Evolutionary conservation across 2,797 vertebrate species (phyloP).

Genomic region (Paratrypauchen microcephalus): DNA sequence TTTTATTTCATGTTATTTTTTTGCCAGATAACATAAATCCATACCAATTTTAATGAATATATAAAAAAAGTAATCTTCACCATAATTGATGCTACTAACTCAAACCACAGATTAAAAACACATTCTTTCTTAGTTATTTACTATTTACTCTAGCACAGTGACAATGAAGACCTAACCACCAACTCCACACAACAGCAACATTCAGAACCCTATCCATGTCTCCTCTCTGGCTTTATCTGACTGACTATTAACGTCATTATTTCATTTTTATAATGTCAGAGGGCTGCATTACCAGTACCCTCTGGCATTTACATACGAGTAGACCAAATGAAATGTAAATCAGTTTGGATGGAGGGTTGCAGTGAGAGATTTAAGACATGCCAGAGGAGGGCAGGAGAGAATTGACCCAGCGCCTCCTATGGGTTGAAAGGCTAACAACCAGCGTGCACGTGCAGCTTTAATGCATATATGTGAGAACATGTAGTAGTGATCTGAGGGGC

Average conservation of each 20-base stretch:
- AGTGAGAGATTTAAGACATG: conserved; percentile 57
- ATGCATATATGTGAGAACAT: conserved; percentile 1
- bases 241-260: conserved; percentile 76
- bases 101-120: neutral
- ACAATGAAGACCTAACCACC: conserved; percentile 8
- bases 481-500: neutral
- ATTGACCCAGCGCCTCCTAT: conserved; percentile 17
- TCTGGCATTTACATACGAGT: conserved; percentile 82
- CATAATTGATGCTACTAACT: too few relatives aligned
- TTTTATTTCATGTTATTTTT: too few relatives aligned
- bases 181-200: neutral
- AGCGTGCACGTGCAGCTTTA: conserved; percentile 6
- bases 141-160: neutral
- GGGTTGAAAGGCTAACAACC: conserved; percentile 35
- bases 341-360: conserved; percentile 64
- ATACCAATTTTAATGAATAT: too few relatives aligned
- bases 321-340: conserved; percentile 78
- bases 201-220: neutral
- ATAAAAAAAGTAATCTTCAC: too few relatives aligned
- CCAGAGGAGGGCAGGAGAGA: conserved; percentile 7
- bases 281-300: conserved; percentile 59
- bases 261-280: conserved; percentile 81
- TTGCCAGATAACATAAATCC: too few relatives aligned
- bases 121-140: neutral
- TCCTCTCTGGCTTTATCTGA: conserved; percentile 2